Base-by-base conservation (phyloP, 2,113 vertebrate species). In the Polypterus bichir region DNA sequence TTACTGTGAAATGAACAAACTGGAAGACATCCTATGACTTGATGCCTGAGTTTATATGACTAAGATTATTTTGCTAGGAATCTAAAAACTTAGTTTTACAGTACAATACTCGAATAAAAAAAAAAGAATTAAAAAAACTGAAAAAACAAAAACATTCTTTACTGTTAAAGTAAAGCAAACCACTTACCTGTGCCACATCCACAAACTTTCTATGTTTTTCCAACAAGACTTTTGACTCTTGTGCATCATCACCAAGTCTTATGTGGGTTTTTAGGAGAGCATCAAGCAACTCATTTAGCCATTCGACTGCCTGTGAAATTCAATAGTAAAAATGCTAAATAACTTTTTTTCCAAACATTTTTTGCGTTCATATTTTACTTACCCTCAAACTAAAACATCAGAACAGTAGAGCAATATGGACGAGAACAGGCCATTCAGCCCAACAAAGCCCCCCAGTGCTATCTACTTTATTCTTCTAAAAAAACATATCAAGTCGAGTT, bases 181-280 rank as follows among this genome's bases (percentile, higher is more conserved):
- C 70, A 56, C 60, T 73, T 74, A 93, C 96, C 95, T 99, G 95
- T 71, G 95, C 96, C 9, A 99, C 96, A 67, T 99, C 96, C 76
- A 98, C 91, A 80, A 98, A 99, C 77, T 98, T 99, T 74, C 89
- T 84, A 76, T 99, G 95, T 74, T 99, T 99, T 85, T 99, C 96
- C 83, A 97, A 68, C 71, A 99, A 83, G 72, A 88, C 88, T 84
- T 89, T 92, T 7, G 93, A 91, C 84, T 99, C 95, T 79, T 93
- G 93, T 65, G 85, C 71, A 63, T 98, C 93, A 44, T 98, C 94
- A 1, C 96, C 96, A 66, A 98, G 48, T 64, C 92, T 81, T 65
- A 92, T 84, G 9, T 99, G 96, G 11, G 95, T 98, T 81, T 97
- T 98, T 63, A 99, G 76, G 54, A 98, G 78, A 46, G 96, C 96